phyloP scores from a whole-genome alignment of 2,888 invertebrate species.

The Lycocerus yunnanus region DNA sequence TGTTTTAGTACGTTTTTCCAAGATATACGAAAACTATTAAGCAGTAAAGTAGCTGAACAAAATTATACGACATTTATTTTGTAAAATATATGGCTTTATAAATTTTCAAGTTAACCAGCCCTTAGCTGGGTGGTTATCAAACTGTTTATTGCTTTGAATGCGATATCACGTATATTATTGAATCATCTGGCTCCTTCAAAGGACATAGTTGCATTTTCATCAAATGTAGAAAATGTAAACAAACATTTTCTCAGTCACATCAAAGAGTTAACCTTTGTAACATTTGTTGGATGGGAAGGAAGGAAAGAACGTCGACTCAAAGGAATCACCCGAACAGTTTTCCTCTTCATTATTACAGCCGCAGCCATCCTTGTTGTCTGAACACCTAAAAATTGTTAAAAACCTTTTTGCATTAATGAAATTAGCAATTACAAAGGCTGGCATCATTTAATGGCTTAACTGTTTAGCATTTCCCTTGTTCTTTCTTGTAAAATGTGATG shows the following conservation, averaged over 20 bases:
- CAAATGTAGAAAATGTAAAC: neutral
- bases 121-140: too few relatives aligned
- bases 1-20: neutral
- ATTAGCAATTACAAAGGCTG: neutral
- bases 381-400: neutral
- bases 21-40: neutral
- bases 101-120: neutral
- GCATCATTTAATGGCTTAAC: neutral
- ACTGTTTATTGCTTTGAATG: too few relatives aligned
- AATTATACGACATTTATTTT: neutral
- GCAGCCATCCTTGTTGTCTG: neutral
- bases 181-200: neutral
- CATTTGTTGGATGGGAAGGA: neutral
- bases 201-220: neutral
- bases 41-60: neutral
- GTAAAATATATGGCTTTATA: neutral
- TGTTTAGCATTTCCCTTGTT: neutral
- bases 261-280: neutral
- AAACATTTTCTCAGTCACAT: neutral
- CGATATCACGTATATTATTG: too few relatives aligned
- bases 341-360: neutral
- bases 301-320: neutral
- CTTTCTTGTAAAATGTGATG: neutral
- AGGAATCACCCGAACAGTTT: neutral
- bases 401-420: neutral